Evolutionary conservation across 2,797 vertebrate genomes (phyloP), one percentile per base, ranked within the genome.

Genomic region (Molossus molossus): DNA sequence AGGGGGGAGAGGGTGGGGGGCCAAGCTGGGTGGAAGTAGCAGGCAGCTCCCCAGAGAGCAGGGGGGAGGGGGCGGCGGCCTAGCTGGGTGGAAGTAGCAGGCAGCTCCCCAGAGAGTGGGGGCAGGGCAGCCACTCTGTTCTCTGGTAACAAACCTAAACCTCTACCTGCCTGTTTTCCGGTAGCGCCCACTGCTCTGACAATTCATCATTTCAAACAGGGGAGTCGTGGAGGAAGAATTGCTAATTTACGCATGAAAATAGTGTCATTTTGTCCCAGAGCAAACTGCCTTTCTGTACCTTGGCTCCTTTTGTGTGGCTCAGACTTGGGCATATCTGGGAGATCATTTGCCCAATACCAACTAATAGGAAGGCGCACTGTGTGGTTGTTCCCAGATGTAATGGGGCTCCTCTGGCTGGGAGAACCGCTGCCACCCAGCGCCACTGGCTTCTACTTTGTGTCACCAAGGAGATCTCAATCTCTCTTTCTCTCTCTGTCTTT

Each of bases 251-350:
- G 93, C 70, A 83, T 94, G 95, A 95, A 95, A 96, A 97, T 14
- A 84, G 95, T 92, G 92, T 97, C 96, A 91, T 91, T 95, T 94
- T 91, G 95, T 95, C 88, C 96, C 48, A 6, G 72, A 94, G 95
- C 90, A 95, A 94, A 84, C 90, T 93, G 94, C 90, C 88, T 96
- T 95, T 92, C 96, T 91, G 29, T 96, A 94, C 73, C 76, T 89
- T 75, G 45, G n/a, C 48, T 96, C 80, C 95, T 94, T 95, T 96
- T 95, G 90, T 95, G 92, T 92, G 91, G 85, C 91, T 94, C 84
- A 83, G 57, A 81, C 96, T 72, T 97, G 73, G 92, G 91, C 82
- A 55, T 79, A 53, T 95, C 86, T 91, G 91, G 82, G 72, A 72
- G 83, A 92, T 94, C 88, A 79, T 97, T 96, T 97, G 82, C 94